These are phyloP conservation scores for Psococerastis gibbosa DNA, from an alignment of 2,888 invertebrate genomes.

Conservation along the genomic window DNA sequence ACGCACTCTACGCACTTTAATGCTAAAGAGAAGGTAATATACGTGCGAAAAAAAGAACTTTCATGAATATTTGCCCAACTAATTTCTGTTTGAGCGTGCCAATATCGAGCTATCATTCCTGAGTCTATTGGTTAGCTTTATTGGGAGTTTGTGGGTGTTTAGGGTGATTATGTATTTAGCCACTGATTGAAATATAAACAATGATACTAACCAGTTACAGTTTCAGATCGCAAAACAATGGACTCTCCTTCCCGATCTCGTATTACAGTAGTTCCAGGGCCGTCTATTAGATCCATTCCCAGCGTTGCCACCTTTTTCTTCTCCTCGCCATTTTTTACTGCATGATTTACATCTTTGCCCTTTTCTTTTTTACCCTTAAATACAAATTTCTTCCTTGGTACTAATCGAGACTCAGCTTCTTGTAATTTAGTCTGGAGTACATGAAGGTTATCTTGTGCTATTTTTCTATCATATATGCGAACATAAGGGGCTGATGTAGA, in stretches of 20 bases:
- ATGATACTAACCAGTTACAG: no score
- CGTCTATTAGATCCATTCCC: conserved; percentile 28
- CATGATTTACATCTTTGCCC: conserved; percentile 31
- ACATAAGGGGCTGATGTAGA: conserved; percentile 63
- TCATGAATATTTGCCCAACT: no score
- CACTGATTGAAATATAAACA: no score
- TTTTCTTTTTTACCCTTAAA: conserved; percentile 49
- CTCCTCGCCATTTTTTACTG: conserved; percentile 28
- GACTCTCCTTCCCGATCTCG: conserved; percentile 38
- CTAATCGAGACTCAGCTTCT: conserved; percentile 46
- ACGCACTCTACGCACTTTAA: no score
- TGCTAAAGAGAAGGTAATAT: no score
- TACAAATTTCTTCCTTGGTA: conserved; percentile 75
- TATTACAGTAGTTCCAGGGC: conserved; percentile 42
- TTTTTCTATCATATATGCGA: conserved; percentile 60
- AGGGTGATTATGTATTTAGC: no score
- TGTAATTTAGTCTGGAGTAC: conserved; percentile 48
- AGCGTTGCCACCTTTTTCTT: conserved; percentile 22
- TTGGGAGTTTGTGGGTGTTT: no score
- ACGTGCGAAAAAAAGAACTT: no score
- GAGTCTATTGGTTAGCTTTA: no score
- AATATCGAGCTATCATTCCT: no score
- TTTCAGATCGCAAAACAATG: conserved; percentile 28
- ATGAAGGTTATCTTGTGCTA: conserved; percentile 53
- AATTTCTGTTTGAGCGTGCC: no score